Conservation (phyloP, 1,140 invertebrate genomes). For the Calliphora vicina region DNA sequence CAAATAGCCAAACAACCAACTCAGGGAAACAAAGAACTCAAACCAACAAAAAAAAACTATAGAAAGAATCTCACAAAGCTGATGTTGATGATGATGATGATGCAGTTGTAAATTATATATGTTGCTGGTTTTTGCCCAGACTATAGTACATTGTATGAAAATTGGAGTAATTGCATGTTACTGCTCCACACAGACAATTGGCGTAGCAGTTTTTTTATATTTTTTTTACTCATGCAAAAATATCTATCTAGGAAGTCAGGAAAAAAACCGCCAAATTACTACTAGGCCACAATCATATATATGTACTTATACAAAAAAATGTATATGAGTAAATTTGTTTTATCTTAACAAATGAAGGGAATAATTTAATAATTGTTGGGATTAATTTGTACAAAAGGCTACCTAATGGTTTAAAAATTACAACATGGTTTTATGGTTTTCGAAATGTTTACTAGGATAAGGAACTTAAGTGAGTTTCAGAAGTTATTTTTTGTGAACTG, state of each 20-base stretch:
- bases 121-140: neutral
- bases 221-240: neutral
- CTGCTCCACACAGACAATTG: conserved; percentile 3
- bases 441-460: too few species aligned
- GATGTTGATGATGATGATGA: conserved; percentile 15
- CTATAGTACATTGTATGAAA: conserved; percentile 6
- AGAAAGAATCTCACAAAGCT: neutral
- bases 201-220: too few species aligned
- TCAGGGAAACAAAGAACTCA: neutral
- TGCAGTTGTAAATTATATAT: conserved; percentile 29
- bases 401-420: too few species aligned
- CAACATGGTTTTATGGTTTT: too few species aligned
- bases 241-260: neutral
- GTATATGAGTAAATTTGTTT: too few species aligned
- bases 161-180: conserved; percentile 33
- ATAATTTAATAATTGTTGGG: neutral
- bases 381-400: neutral
- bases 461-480: too few species aligned
- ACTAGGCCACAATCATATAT: neutral
- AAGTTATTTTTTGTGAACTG: too few species aligned
- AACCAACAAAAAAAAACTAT: neutral
- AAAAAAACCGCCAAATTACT: neutral
- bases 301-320: too few species aligned
- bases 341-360: neutral
- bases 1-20: neutral